Base-by-base conservation (phyloP, 2,113 vertebrate genomes). In the Solea solea region DNA sequence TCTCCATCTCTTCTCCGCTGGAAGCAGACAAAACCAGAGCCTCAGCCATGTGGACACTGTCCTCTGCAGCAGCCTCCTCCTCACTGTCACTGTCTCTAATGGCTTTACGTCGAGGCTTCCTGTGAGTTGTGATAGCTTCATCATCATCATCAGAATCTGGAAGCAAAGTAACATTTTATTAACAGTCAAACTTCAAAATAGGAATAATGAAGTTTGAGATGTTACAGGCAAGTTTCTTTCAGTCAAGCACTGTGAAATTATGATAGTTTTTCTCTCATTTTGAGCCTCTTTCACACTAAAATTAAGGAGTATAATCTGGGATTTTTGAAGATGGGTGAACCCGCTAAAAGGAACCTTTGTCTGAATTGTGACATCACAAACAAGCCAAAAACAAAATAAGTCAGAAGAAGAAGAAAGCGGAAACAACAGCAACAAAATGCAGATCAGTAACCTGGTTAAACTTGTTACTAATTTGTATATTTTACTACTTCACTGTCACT, bases 61-160 rank as follows among this genome's bases (percentile, higher is more conserved):
- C 75, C 1, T 84, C 89, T 1, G 83, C 85, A 4, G 69, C 70
- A 1, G 39, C 88, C 40, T 89, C 91, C 4, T 88, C 88, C 57
- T 93, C 96, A 3, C 85, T 90, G 69, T 99, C 97, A 0, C 96
- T 99, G 84, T 99, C 96, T 69, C 89, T 86, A 25, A 98, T 89
- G 21, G 95, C 88, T 40, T 94, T 95, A 64, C 89, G 94, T 45
- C 93, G 95, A 8, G 88, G 42, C 78, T 95, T 98, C 58, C 94
- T 95, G 80, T 77, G 83, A 8, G 94, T 83, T 25, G 90, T 27
- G 48, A 94, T 76, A 15, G 94, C 85, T 90, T 93, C 87, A 1
- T 97, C 96, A 14, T 97, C 96, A 14, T 96, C 96, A 45, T 98
- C 98, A 10, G 95, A 97, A 86, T 97, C 97, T 95, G 64, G 25